Evolutionary conservation across 2,888 invertebrate genomes (phyloP).

Genomic region (Ditylenchus weischeri): DNA sequence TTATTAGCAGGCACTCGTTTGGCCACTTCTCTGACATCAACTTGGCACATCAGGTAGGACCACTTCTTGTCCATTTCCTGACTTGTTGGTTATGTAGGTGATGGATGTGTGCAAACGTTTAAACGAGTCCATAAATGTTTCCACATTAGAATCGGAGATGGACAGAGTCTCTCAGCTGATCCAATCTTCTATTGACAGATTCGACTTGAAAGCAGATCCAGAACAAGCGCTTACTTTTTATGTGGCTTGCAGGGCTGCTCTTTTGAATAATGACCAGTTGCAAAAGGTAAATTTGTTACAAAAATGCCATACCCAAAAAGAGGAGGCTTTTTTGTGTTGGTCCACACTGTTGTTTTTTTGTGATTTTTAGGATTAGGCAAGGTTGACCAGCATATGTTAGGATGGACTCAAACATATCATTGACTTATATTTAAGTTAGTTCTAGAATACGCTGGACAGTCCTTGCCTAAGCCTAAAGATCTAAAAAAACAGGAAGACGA

Average conservation of each 20-base stretch:
- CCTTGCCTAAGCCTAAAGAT: no score
- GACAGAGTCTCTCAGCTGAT: constrained; percentile 26
- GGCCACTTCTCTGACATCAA: constrained; percentile 21
- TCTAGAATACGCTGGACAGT: no score
- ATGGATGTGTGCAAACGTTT: constrained; percentile 83
- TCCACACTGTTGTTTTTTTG: no score
- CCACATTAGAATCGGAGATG: constrained; percentile 18
- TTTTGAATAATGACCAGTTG: constrained; percentile 84
- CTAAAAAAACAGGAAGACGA: no score
- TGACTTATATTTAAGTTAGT: no score
- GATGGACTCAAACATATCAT: no score
- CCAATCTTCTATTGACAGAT: constrained; percentile 60
- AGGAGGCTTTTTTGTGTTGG: no score
- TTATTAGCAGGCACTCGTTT: constrained; percentile 18
- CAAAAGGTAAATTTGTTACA: constrained; percentile 68
- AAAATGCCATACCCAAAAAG: no score
- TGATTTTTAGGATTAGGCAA: no score
- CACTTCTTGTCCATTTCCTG: neutral
- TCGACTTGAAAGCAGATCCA: constrained; percentile 75
- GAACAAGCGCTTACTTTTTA: constrained; percentile 89
- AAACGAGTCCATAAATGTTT: constrained; percentile 70
- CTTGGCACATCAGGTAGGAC: constrained; percentile 28
- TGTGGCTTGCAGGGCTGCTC: constrained; percentile 83
- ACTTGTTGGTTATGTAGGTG: constrained; percentile 59
- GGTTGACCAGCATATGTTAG: no score